Conservation (phyloP, 1,140 invertebrate genomes). For the Tachypleus tridentatus region DNA sequence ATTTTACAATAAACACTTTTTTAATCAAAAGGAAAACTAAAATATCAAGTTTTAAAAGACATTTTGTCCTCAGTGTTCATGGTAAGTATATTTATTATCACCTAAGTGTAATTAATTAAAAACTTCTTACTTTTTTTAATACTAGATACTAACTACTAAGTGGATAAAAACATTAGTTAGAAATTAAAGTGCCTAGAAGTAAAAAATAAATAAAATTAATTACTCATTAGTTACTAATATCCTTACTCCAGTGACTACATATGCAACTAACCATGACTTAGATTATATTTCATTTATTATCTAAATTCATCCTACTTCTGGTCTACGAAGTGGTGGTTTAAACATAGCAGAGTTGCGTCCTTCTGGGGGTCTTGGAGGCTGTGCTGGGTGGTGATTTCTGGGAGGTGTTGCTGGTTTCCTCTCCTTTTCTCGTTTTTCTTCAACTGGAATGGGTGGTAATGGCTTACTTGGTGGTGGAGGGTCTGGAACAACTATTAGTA, state of each 20-base stretch:
- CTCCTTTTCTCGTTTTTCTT: conserved; percentile 36
- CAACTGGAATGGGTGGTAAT: conserved; percentile 68
- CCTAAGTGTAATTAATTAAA: too few relatives aligned
- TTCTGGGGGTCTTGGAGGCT: conserved; percentile 11
- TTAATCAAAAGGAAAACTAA: too few relatives aligned
- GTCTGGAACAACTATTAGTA: conserved; percentile 43
- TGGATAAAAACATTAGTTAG: too few relatives aligned
- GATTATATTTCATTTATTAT: too few relatives aligned
- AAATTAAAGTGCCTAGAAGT: not conserved
- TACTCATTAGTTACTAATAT: not conserved
- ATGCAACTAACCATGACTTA: too few relatives aligned
- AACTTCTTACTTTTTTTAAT: too few relatives aligned
- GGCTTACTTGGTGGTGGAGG: conserved; percentile 55
- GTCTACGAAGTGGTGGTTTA: conserved; percentile 23
- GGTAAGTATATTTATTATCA: too few relatives aligned
- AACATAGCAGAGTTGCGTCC: conserved; percentile 25
- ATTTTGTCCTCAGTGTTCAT: too few relatives aligned
- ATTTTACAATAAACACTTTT: too few relatives aligned
- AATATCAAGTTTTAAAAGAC: too few relatives aligned
- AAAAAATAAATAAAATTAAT: not conserved
- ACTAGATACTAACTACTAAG: too few relatives aligned
- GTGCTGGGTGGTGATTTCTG: conserved; percentile 22
- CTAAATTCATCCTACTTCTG: conserved; percentile 15
- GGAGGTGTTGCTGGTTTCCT: conserved; percentile 45
- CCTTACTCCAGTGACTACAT: too few relatives aligned